phyloP scores from a whole-genome alignment of 1,140 invertebrate species.

The Pissodes strobi region DNA sequence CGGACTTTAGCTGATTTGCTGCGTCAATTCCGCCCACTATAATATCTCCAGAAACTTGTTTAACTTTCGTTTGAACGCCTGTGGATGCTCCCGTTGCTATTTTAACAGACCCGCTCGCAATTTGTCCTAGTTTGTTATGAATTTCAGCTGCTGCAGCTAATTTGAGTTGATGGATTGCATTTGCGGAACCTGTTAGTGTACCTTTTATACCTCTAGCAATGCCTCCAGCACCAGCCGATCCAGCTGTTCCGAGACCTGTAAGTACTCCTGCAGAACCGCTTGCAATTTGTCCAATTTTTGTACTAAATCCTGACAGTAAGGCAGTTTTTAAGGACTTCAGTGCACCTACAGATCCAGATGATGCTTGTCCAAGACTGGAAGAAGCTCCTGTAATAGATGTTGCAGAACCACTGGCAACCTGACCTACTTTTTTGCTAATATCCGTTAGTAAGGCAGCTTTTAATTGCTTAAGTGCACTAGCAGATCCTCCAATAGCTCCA shows the following conservation, averaged over 20 bases:
- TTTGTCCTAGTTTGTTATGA: conserved; percentile 3
- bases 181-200: not conserved
- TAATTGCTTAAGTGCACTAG: not conserved
- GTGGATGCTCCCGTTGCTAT: conserved; percentile 4
- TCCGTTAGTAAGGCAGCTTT: not conserved
- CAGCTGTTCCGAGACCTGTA: not conserved
- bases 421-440: not conserved
- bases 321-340: conserved; percentile 55
- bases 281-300: conserved; percentile 60
- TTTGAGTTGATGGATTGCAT: conserved; percentile 1
- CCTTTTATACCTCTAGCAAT: not conserved
- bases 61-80: conserved; percentile 11
- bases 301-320: conserved; percentile 59
- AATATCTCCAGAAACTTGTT: conserved; percentile 11
- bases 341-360: not conserved
- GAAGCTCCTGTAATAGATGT: not conserved
- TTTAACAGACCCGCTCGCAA: conserved; percentile 10
- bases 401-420: not conserved
- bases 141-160: not conserved
- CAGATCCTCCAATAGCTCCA: not conserved
- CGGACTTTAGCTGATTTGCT: conserved; percentile 5
- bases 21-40: conserved; percentile 12
- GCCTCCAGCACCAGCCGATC: not conserved
- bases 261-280: conserved; percentile 55
- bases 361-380: not conserved